These are phyloP conservation scores for Psettodes erumei DNA, from an alignment of 2,113 vertebrate genomes.

Conservation along the genomic window DNA sequence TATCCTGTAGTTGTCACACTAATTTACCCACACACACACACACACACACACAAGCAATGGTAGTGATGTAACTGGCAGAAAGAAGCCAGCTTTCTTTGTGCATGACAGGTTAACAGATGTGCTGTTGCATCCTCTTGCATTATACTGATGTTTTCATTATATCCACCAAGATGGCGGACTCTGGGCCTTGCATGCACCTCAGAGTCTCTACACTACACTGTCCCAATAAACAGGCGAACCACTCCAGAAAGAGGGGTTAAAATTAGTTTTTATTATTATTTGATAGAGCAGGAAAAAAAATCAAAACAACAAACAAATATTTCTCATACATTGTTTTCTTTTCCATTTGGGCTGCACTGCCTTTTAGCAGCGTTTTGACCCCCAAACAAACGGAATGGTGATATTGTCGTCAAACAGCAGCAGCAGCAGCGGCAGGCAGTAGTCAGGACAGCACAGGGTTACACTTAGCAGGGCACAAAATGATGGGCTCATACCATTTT, in stretches of 20 bases:
- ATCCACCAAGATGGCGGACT: background rate
- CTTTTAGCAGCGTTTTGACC: constrained; percentile 40
- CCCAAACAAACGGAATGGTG: constrained; percentile 82
- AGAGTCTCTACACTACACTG: background rate
- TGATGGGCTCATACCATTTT: constrained; percentile 47
- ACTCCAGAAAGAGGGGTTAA: constrained; percentile 77
- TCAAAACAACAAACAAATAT: constrained; percentile 51
- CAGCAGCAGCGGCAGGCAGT: constrained; percentile 75
- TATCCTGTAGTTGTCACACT: background rate
- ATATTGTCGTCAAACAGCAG: constrained; percentile 72
- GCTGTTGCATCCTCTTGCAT: background rate
- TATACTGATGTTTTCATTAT: background rate
- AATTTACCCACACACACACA: background rate
- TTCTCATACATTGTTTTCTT: constrained; percentile 76
- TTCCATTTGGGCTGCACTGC: constrained; percentile 61
- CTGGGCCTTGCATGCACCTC: background rate
- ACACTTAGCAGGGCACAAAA: constrained; percentile 58
- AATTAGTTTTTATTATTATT: constrained; percentile 88
- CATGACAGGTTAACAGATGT: background rate
- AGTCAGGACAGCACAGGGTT: constrained; percentile 75
- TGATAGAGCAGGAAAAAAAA: constrained; percentile 75
- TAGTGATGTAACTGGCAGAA: constrained; percentile 16
- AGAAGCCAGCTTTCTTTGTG: background rate
- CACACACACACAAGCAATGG: too few relatives aligned
- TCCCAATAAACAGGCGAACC: constrained; percentile 1